These are phyloP conservation scores for Hypanus sabinus DNA, from an alignment of 2,113 vertebrate species.

Conservation along the genomic window DNA sequence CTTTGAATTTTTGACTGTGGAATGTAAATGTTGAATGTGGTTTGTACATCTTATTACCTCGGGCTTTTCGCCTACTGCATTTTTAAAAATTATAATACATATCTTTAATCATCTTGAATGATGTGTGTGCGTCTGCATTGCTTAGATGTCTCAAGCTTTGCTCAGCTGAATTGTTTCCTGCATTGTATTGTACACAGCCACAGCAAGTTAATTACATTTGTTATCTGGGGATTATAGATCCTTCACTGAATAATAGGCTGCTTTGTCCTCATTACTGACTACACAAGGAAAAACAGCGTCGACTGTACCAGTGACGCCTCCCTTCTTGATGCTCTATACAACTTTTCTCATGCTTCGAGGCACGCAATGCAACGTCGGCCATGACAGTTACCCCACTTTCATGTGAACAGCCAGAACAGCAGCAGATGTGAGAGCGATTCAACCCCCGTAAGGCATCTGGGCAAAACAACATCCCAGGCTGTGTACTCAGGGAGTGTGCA, in stretches of 20 bases:
- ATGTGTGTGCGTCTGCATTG: not conserved
- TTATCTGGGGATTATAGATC: not conserved
- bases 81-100: not conserved
- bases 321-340: too few species aligned
- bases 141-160: not conserved
- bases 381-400: too few species aligned
- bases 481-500: too few species aligned
- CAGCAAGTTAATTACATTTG: conserved; percentile 3
- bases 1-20: not conserved
- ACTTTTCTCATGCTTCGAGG: too few species aligned
- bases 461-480: too few species aligned
- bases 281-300: too few species aligned
- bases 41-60: not conserved
- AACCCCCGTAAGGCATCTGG: too few species aligned
- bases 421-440: too few species aligned
- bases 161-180: not conserved
- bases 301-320: too few species aligned
- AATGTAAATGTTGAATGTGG: not conserved
- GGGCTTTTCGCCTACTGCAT: not conserved
- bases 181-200: not conserved
- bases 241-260: not conserved
- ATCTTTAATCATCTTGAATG: not conserved
- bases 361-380: too few species aligned
- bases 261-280: too few species aligned
- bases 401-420: too few species aligned